phyloP scores from a whole-genome alignment of 2,888 invertebrate genomes.

The Pristionchus fissidentatus region DNA sequence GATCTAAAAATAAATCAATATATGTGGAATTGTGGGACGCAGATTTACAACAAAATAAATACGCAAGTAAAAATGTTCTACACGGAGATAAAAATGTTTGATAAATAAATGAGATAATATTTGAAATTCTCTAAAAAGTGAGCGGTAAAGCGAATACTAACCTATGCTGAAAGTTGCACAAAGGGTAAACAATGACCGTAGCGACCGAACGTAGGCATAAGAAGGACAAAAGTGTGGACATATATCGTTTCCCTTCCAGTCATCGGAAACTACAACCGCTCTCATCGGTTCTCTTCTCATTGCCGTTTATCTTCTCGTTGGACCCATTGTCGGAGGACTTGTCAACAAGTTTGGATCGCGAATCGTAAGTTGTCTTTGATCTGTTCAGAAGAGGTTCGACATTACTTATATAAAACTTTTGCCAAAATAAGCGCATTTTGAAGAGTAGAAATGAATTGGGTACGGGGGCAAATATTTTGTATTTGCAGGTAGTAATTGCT shows the following conservation, averaged over 20 bases:
- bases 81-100: not conserved
- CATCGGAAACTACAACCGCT: conserved; percentile 84
- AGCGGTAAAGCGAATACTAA: too few species aligned
- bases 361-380: conserved; percentile 79
- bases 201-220: too few species aligned
- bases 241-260: conserved; percentile 76
- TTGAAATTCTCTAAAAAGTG: not conserved
- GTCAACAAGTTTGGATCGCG: conserved; percentile 94
- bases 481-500: conserved; percentile 80
- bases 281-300: conserved; percentile 89
- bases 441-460: too few species aligned
- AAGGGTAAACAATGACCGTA: too few species aligned
- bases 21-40: too few species aligned
- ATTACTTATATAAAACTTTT: not conserved
- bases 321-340: conserved; percentile 90
- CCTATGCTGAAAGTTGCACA: too few species aligned
- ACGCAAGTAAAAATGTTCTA: not conserved
- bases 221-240: too few species aligned
- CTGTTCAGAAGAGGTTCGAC: conserved; percentile 79
- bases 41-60: too few species aligned
- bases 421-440: not conserved
- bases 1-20: too few species aligned
- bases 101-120: not conserved
- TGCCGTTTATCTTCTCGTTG: conserved; percentile 88
- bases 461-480: too few species aligned